phyloP scores from a whole-genome alignment of 2,888 invertebrate genomes.

The Laothoe populi region DNA sequence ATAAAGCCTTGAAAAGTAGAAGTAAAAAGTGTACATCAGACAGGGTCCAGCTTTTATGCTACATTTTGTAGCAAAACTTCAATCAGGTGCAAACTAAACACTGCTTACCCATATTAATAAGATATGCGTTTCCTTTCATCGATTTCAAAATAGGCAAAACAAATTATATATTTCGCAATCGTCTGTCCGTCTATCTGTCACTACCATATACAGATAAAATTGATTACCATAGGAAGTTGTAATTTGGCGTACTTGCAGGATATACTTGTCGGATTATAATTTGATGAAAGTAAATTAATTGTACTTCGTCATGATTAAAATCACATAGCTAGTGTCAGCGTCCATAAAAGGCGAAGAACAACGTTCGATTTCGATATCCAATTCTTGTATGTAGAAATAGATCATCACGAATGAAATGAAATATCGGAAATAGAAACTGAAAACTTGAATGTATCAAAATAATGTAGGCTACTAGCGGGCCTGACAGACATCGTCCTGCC shows the following conservation, averaged over 20 bases:
- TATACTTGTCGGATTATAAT: neutral
- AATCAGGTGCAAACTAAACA: neutral
- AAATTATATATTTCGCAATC: neutral
- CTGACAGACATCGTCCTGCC: no score
- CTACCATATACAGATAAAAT: neutral
- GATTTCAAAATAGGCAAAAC: neutral
- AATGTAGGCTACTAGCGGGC: no score
- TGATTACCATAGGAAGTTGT: slow-evolving; percentile 14
- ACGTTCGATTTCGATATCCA: no score
- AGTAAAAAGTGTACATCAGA: no score
- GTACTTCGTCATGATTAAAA: neutral
- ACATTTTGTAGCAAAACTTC: neutral
- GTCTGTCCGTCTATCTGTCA: slow-evolving; percentile 9
- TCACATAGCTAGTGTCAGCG: no score
- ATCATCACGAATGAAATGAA: no score
- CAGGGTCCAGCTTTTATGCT: no score
- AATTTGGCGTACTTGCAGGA: slow-evolving; percentile 8
- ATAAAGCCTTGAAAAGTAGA: no score
- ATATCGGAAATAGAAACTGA: no score
- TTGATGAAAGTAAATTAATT: neutral
- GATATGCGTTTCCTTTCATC: neutral
- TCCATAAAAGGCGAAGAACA: no score
- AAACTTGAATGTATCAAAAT: no score
- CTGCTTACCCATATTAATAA: neutral
- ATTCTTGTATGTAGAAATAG: no score